A percentile compares a stretch with the other conserved stretches of the same genome.
These are phyloP conservation scores for Pteromalus puparum DNA, from an alignment of 1,140 invertebrate species.

Conservation along the genomic window DNA sequence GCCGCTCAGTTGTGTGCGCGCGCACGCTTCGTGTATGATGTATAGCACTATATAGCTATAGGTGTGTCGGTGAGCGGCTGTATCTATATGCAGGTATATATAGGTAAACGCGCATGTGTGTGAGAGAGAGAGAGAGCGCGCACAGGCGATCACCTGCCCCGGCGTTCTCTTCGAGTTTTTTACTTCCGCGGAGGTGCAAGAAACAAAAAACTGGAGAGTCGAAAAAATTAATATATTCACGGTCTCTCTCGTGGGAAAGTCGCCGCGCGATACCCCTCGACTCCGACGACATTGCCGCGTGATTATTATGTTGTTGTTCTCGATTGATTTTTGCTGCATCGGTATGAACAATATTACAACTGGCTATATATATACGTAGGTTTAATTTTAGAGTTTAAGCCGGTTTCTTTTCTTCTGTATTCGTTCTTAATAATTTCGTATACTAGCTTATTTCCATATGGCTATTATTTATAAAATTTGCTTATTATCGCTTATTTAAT, in stretches of 20 bases:
- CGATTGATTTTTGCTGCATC: background rate
- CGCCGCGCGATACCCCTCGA: conserved; percentile 11
- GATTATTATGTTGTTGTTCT: conserved; percentile 2
- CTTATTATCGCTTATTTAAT: too few relatives aligned
- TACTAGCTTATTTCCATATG: too few relatives aligned
- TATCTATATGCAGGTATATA: background rate
- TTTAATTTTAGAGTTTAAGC: too few relatives aligned
- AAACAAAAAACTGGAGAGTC: conserved; percentile 47
- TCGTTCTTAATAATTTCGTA: too few relatives aligned
- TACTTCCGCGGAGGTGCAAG: conserved; percentile 53
- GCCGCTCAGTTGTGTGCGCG: background rate
- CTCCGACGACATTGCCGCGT: background rate
- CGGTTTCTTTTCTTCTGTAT: too few relatives aligned
- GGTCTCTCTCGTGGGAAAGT: conserved; percentile 52
- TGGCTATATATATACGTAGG: too few relatives aligned
- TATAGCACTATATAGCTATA: too few relatives aligned
- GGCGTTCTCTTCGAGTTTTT: conserved; percentile 47
- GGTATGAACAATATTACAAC: too few relatives aligned
- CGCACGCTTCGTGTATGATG: background rate
- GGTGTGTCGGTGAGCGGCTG: too few relatives aligned
- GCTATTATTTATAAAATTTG: too few relatives aligned
- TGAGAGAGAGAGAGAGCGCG: background rate
- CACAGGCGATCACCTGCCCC: conserved; percentile 48
- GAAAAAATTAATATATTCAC: conserved; percentile 56
- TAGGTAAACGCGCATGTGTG: background rate